These are phyloP conservation scores for Limnephilus auricula DNA, from an alignment of 2,888 invertebrate genomes.

Conservation along the genomic window DNA sequence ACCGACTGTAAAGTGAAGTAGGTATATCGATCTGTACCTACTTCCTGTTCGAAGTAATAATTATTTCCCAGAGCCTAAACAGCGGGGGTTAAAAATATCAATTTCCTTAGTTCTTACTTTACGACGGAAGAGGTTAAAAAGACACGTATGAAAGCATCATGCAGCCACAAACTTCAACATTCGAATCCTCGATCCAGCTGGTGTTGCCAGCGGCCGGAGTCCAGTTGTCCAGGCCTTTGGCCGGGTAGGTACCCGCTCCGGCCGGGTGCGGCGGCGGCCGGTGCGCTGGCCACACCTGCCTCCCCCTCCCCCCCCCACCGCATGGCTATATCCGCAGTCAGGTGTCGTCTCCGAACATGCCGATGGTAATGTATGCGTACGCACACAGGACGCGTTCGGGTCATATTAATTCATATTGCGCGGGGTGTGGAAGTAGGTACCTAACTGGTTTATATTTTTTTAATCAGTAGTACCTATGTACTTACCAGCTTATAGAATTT, in stretches of 20 bases:
- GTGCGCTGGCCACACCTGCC: constrained; percentile 73
- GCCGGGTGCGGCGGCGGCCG: constrained; percentile 70
- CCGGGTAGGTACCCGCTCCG: constrained; percentile 79
- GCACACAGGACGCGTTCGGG: background rate
- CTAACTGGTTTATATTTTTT: background rate
- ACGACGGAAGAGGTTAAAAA: background rate
- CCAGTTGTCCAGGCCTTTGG: constrained; percentile 71
- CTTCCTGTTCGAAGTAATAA: too few species aligned
- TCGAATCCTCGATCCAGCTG: constrained; percentile 69
- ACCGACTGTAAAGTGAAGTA: too few species aligned
- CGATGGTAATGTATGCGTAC: constrained; percentile 16
- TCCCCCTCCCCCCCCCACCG: constrained; percentile 67
- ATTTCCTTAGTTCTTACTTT: background rate
- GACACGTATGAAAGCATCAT: background rate
- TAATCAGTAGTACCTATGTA: background rate
- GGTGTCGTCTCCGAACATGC: constrained; percentile 36
- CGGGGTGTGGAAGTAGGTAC: background rate
- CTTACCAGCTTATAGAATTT: too few species aligned
- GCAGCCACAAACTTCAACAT: background rate
- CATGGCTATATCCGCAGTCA: constrained; percentile 23
- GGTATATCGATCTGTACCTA: too few species aligned
- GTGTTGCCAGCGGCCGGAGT: constrained; percentile 76
- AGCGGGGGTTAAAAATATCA: background rate
- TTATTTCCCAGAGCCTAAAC: background rate
- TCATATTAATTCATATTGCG: background rate